Evolutionary conservation across 2,888 invertebrate species (phyloP).

Genomic region (Keiferia lycopersicella): DNA sequence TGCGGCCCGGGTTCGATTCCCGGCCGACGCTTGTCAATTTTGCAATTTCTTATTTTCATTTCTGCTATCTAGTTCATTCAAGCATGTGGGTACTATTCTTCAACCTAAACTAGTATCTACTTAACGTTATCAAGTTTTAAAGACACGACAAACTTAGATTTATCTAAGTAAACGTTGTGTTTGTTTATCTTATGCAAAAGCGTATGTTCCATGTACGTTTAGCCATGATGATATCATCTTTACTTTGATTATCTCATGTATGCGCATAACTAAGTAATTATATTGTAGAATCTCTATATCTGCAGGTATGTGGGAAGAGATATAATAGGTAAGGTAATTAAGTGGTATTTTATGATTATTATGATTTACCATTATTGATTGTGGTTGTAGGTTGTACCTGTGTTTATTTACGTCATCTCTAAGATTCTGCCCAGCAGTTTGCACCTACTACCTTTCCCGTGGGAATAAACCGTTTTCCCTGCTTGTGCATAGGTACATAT

Average conservation of each 20-base stretch:
- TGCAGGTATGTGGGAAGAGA: not conserved
- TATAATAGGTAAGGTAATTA: not conserved
- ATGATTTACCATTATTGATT: not conserved
- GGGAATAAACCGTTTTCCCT: no score
- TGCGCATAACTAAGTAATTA: not conserved
- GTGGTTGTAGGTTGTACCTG: not conserved
- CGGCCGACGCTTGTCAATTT: no score
- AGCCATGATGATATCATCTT: not conserved
- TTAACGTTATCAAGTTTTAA: not conserved
- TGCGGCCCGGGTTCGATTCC: no score
- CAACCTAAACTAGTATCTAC: not conserved
- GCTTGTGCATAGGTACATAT: no score
- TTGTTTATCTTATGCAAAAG: not conserved
- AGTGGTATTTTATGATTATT: not conserved
- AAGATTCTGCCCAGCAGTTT: no score
- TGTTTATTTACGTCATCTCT: no score
- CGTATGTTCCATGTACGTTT: not conserved
- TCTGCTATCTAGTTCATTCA: no score
- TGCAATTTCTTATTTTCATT: no score
- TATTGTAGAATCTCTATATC: not conserved
- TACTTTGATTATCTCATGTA: not conserved
- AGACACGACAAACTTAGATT: not conserved
- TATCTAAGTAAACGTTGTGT: not conserved
- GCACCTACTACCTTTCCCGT: no score
- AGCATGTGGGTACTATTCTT: no score